Conservation (phyloP, 2,113 vertebrate species). For the Polypterus senegalus region DNA sequence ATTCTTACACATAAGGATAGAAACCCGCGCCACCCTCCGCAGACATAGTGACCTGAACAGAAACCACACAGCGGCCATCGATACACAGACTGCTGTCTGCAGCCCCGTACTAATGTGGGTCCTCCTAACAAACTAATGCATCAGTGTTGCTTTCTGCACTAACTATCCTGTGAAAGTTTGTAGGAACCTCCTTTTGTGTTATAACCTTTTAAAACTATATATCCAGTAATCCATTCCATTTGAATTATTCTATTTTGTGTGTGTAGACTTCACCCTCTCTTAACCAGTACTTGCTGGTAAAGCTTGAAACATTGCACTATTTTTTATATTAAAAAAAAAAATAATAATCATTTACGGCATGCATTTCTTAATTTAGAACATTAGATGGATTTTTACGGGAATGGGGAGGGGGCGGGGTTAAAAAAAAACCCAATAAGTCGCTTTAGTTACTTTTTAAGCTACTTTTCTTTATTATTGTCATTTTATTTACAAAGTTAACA, state of each 20-base stretch:
- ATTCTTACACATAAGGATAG: conserved; percentile 89
- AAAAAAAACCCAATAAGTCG: conserved; percentile 13
- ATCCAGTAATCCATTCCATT: conserved; percentile 22
- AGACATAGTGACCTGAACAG: conserved; percentile 52
- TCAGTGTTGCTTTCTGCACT: conserved; percentile 53
- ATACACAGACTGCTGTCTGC: conserved; percentile 59
- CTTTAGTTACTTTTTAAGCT: conserved; percentile 4
- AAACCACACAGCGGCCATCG: conserved; percentile 61
- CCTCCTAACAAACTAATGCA: conserved; percentile 67
- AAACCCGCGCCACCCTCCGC: not conserved
- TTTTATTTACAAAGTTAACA: conserved; percentile 15
- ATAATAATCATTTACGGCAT: conserved; percentile 4
- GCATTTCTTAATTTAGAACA: conserved; percentile 18
- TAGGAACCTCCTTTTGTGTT: conserved; percentile 43
- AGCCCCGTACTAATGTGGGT: conserved; percentile 62
- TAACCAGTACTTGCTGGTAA: conserved; percentile 24
- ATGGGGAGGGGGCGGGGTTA: not conserved
- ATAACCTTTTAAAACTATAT: conserved; percentile 33
- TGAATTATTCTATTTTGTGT: conserved; percentile 14
- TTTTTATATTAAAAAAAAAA: conserved; percentile 20
- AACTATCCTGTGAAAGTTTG: conserved; percentile 53
- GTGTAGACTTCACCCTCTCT: conserved; percentile 12
- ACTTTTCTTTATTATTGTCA: conserved; percentile 10
- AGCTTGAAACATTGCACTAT: conserved; percentile 42
- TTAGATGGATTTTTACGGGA: not conserved